Conservation (phyloP, 2,888 invertebrate species). For the Chaetogeoica ovagalla region DNA sequence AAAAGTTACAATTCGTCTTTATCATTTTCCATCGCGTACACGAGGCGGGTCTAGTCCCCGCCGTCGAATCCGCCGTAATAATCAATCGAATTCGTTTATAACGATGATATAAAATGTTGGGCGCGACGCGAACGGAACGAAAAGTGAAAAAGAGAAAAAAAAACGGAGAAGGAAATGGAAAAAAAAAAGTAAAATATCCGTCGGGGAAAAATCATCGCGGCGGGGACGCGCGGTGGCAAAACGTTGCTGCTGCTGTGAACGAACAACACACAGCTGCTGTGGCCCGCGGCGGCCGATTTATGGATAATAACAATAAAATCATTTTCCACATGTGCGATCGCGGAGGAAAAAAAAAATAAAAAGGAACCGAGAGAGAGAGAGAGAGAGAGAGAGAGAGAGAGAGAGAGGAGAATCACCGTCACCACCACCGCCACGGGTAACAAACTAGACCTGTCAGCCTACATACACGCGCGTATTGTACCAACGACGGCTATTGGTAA, state of each 20-base stretch:
- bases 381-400: neutral
- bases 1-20: no score
- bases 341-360: constrained; percentile 45
- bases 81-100: no score
- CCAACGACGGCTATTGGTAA: no score
- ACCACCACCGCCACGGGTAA: constrained; percentile 11
- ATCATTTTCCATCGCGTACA: no score
- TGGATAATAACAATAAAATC: constrained; percentile 48
- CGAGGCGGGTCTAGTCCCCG: no score
- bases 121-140: neutral
- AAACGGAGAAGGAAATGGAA: constrained; percentile 12
- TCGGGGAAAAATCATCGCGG: constrained; percentile 39
- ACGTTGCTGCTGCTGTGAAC: neutral
- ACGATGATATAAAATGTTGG: no score
- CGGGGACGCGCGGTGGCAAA: neutral
- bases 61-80: no score
- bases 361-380: constrained; percentile 26
- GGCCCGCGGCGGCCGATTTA: constrained; percentile 42
- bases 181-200: constrained; percentile 18
- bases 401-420: constrained; percentile 21
- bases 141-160: neutral
- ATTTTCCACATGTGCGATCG: constrained; percentile 52
- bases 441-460: constrained; percentile 50
- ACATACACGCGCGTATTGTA: neutral
- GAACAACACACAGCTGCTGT: constrained; percentile 44